A percentile compares a stretch with the other conserved stretches of the same genome.
Conservation (phyloP, 2,113 vertebrate species). For the Lepus timidus region DNA sequence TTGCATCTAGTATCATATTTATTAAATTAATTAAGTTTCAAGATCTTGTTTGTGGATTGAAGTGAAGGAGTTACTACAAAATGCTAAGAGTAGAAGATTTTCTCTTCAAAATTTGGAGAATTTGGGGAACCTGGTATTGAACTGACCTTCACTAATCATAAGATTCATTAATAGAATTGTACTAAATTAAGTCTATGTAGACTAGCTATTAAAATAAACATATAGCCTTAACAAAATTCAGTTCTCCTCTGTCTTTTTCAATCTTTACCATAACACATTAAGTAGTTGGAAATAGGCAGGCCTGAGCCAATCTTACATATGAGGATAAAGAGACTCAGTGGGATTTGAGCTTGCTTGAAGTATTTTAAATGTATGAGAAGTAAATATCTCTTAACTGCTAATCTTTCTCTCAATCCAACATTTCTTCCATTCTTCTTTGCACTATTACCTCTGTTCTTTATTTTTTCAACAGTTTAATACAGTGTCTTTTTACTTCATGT, state of each 20-base stretch:
- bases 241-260: accelerated
- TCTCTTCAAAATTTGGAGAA: neutral
- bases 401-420: neutral
- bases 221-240: neutral
- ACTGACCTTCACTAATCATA: neutral
- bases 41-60: neutral
- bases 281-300: neutral
- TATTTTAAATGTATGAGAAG: neutral
- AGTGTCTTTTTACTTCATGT: no score
- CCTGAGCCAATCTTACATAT: neutral
- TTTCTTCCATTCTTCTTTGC: neutral
- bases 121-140: neutral
- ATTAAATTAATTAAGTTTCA: neutral
- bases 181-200: neutral
- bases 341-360: neutral
- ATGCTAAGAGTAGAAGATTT: neutral
- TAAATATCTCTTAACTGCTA: neutral
- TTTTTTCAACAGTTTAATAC: no score
- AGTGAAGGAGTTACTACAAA: neutral
- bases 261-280: neutral
- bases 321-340: neutral
- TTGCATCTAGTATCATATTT: neutral
- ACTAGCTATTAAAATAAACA: neutral
- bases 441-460: slow-evolving; percentile 1
- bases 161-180: neutral